Conservation (phyloP, 2,797 vertebrate species). For the Micromesistius poutassou region DNA sequence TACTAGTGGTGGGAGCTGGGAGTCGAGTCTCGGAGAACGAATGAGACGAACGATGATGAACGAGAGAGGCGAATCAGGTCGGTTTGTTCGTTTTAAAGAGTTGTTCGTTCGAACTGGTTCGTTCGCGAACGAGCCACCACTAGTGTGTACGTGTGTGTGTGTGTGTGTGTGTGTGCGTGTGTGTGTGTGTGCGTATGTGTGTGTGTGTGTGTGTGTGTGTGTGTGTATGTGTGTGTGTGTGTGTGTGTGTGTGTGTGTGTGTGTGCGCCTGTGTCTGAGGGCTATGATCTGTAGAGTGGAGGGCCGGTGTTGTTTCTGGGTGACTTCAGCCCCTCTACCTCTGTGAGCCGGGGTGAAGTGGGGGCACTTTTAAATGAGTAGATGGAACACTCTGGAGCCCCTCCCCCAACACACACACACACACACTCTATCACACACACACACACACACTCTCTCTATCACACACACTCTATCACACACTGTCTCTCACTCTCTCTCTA, state of each 20-base stretch:
- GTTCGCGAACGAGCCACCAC: too few relatives aligned
- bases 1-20: too few relatives aligned
- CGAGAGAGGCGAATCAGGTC: too few relatives aligned
- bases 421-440: neutral
- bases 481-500: neutral
- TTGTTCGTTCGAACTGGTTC: too few relatives aligned
- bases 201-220: neutral
- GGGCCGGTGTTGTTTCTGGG: conserved; percentile 56
- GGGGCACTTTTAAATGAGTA: conserved; percentile 72
- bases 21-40: too few relatives aligned
- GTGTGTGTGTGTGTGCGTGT: conserved; percentile 37
- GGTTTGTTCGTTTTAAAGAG: too few relatives aligned
- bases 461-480: too few relatives aligned
- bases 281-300: conserved; percentile 25
- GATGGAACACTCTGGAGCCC: conserved; percentile 43
- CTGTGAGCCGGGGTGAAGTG: conserved; percentile 69
- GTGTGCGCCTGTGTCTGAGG: conserved; percentile 18
- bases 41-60: too few relatives aligned
- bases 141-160: too few relatives aligned
- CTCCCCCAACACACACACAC: conserved; percentile 11
- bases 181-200: conserved; percentile 33
- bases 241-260: conserved; percentile 15
- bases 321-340: conserved; percentile 54
- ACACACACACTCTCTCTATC: too few relatives aligned
- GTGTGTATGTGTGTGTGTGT: conserved; percentile 37